Conservation (phyloP, 2,888 invertebrate genomes). For the Eupithecia inturbata region DNA sequence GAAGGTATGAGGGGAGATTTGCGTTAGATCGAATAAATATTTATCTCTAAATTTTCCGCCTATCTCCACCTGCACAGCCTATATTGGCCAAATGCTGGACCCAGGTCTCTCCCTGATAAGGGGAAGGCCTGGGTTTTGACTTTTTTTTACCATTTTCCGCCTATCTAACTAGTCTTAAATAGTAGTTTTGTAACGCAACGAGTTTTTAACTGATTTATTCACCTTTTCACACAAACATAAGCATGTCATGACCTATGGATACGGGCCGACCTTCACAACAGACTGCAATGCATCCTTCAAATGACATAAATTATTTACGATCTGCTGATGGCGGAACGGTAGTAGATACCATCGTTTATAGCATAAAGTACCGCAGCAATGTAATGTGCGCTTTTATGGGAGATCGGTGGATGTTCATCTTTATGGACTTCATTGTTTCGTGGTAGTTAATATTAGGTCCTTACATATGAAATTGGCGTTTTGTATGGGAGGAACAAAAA, state of each 20-base stretch:
- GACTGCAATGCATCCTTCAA: constrained; percentile 40
- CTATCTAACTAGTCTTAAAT: background rate
- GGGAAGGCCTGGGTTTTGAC: too few species aligned
- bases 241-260: background rate
- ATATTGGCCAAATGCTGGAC: too few species aligned
- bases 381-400: constrained; percentile 48
- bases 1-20: too few species aligned
- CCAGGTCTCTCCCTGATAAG: too few species aligned
- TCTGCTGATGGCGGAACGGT: constrained; percentile 52
- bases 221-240: background rate
- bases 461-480: too few species aligned
- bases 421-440: constrained; percentile 15
- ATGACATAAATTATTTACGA: constrained; percentile 52
- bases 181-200: background rate
- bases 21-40: too few species aligned
- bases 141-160: too few species aligned
- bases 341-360: constrained; percentile 50
- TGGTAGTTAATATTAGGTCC: constrained; percentile 9
- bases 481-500: too few species aligned
- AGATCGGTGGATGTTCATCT: constrained; percentile 37
- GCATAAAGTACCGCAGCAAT: constrained; percentile 50
- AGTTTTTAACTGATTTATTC: background rate
- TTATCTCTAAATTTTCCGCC: background rate
- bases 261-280: constrained; percentile 26
- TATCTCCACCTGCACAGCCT: too few species aligned